Percentiles rank a stretch among this genome's conserved stretches.
These are phyloP conservation scores for Cabera pusaria DNA, from an alignment of 2,888 invertebrate species.

Conservation along the genomic window DNA sequence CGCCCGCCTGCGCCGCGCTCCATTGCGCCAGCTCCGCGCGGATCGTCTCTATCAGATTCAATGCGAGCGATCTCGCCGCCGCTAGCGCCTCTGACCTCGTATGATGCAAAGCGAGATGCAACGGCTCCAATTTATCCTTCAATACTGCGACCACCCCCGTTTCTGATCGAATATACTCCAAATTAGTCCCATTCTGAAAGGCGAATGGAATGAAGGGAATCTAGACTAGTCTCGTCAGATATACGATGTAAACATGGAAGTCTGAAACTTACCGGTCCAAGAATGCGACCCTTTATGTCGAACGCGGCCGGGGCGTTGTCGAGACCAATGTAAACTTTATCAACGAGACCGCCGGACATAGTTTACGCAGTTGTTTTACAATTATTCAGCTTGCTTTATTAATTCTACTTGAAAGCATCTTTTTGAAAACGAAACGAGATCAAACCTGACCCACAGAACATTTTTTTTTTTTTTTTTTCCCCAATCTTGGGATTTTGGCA, in stretches of 20 bases:
- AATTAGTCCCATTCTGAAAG: constrained; percentile 85
- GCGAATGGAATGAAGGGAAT: no score
- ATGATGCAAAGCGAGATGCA: constrained; percentile 91
- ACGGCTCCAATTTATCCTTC: constrained; percentile 87
- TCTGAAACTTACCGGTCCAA: constrained; percentile 84
- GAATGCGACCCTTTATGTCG: constrained; percentile 88
- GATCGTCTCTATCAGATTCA: constrained; percentile 91
- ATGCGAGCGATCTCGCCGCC: constrained; percentile 88
- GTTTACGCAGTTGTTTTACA: constrained; percentile 37
- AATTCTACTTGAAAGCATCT: constrained; percentile 57
- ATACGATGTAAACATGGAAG: no score
- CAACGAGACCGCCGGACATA: constrained; percentile 79
- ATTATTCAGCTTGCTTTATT: constrained; percentile 39
- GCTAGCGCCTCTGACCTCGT: constrained; percentile 86
- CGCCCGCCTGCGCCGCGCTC: constrained; percentile 71
- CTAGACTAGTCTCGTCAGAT: no score
- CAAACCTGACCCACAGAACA: no score
- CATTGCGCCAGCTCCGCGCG: constrained; percentile 82
- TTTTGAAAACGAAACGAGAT: constrained; percentile 33
- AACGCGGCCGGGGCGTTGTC: constrained; percentile 90
- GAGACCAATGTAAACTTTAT: constrained; percentile 90
- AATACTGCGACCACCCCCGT: constrained; percentile 90
- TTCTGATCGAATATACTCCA: constrained; percentile 90
- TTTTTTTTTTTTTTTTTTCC: no score
- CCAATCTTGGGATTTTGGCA: no score